Percentiles rank a stretch among this genome's conserved stretches.
Conservation (phyloP, 2,888 invertebrate genomes). For the Amiota mariae region DNA sequence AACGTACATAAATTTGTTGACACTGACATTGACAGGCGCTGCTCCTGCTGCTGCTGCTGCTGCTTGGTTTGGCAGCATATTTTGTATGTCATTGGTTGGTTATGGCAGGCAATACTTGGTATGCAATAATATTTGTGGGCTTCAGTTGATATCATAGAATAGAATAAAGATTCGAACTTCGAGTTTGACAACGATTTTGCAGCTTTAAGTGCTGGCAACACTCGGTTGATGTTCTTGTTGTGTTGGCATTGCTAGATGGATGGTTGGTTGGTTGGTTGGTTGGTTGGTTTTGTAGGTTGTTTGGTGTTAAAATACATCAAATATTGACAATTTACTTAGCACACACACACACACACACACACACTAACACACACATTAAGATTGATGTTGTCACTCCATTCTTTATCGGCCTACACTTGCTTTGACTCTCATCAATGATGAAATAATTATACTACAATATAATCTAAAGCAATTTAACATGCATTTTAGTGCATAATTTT, state of each 20-base stretch:
- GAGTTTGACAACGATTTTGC: neutral
- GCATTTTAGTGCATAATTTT: constrained; percentile 16
- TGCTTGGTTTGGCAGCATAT: constrained; percentile 24
- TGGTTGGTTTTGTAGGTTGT: neutral
- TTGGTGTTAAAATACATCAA: constrained; percentile 67
- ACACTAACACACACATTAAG: constrained; percentile 16
- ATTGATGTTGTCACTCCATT: neutral
- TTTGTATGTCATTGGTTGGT: constrained; percentile 37
- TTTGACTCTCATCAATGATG: no score
- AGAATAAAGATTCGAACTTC: no score
- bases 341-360: constrained; percentile 40
- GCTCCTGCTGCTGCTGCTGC: no score
- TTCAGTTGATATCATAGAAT: no score
- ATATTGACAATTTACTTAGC: constrained; percentile 67
- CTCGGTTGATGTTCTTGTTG: neutral
- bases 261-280: no score
- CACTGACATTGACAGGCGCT: constrained; percentile 47
- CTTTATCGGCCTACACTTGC: no score
- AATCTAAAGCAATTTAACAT: constrained; percentile 14
- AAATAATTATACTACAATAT: neutral
- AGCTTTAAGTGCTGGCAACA: constrained; percentile 1
- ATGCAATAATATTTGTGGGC: no score
- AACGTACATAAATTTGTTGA: constrained; percentile 52
- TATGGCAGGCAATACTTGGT: neutral
- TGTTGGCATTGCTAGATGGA: neutral